Conservation (phyloP, 2,888 invertebrate genomes). For the Dicyrtoma fusca region DNA sequence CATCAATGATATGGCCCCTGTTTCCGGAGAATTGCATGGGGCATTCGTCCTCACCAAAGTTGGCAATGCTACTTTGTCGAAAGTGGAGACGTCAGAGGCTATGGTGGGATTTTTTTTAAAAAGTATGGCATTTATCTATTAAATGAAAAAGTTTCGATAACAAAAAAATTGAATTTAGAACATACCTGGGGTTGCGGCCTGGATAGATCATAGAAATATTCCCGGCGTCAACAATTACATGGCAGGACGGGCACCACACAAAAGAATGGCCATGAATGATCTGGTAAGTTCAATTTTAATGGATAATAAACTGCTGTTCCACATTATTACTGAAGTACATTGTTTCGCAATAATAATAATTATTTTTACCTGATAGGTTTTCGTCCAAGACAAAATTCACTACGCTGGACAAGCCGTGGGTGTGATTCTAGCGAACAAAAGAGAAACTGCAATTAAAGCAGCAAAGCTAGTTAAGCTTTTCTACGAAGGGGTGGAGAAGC, state of each 20-base stretch:
- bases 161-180: too few species aligned
- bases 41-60: conserved; percentile 68
- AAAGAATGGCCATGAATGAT: too few species aligned
- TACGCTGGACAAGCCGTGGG: conserved; percentile 60
- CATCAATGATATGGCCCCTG: conserved; percentile 72
- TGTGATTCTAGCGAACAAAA: conserved; percentile 59
- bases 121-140: not conserved
- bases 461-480: conserved; percentile 59
- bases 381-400: conserved; percentile 58
- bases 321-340: not conserved
- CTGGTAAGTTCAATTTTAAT: too few species aligned
- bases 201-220: conserved; percentile 69
- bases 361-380: conserved; percentile 56
- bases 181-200: conserved; percentile 69
- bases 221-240: conserved; percentile 68
- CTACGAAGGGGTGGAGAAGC: conserved; percentile 59
- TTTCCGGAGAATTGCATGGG: conserved; percentile 71
- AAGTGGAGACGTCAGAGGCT: conserved; percentile 69
- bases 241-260: not conserved
- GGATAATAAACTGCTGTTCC: too few species aligned
- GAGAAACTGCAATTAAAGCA: conserved; percentile 58
- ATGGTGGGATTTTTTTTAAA: conserved; percentile 62
- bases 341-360: not conserved
- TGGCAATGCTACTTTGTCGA: conserved; percentile 66
- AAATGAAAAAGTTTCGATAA: too few species aligned